These are phyloP conservation scores for Gallinago undulata DNA, from an alignment of 2,113 vertebrate genomes.

Conservation along the genomic window DNA sequence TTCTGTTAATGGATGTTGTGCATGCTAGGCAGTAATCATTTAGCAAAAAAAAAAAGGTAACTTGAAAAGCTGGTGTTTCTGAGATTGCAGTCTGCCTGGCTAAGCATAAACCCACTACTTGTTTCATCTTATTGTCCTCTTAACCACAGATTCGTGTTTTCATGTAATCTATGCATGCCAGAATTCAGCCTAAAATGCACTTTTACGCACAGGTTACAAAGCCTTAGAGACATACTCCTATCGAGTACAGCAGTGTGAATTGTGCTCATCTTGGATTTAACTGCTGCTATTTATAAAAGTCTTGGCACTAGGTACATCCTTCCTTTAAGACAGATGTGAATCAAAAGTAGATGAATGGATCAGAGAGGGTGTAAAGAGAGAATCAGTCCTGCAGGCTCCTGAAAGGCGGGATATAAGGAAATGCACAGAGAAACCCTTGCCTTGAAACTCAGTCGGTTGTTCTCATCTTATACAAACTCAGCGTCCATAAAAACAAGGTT, in stretches of 20 bases:
- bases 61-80: neutral
- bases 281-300: slow-evolving; percentile 20
- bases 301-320: neutral
- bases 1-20: neutral
- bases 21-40: neutral
- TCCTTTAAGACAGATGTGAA: slow-evolving; percentile 8
- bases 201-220: neutral
- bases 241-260: neutral
- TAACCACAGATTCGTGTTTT: neutral
- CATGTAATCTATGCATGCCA: neutral
- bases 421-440: neutral
- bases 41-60: neutral
- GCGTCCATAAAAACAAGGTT: neutral
- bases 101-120: neutral
- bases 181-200: neutral
- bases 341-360: slow-evolving; percentile 12
- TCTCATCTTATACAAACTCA: neutral
- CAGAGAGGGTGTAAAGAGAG: neutral
- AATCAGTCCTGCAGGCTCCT: neutral
- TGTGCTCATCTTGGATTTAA: slow-evolving; percentile 26
- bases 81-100: neutral
- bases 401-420: neutral
- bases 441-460: neutral
- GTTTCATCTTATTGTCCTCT: neutral
- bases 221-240: neutral